Evolutionary conservation across 2,888 invertebrate genomes (phyloP), one percentile per base, ranked within the genome.

Genomic region (Ennomos erosarius): DNA sequence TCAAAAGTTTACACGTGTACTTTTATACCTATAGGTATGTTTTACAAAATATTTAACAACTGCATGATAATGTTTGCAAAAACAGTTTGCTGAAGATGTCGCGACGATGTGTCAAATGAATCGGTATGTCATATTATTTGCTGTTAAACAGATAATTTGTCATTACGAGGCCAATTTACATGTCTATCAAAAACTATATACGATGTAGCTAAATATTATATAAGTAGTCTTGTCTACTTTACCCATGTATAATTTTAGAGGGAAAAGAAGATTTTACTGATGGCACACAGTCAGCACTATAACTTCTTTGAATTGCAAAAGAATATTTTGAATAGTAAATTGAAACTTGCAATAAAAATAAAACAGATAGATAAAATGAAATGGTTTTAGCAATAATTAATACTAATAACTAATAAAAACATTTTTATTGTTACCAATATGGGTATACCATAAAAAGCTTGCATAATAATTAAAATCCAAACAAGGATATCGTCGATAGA

Each of bases 1-100:
- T 38, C 16, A 40, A 26, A 42, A 26, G 10, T 4, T 26, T 26
- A 47, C 47, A 39, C 39, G 37, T 48, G 45, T 51, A 55, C 47
- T 51, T 35, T 38, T 46, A 45, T 50, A 59, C 16, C 44, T 12
- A 53, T 57, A 40, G 5, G 36, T 51, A 54, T 46, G 48, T n/a
- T n/a, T n/a, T 51, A 57, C 26, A 60, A 72, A 71, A 72, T 64
- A 70, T 79, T 78, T 79, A 70, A 75, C 74, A 75, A 79, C 75
- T 74, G 71, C 71, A 76, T 59, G 67, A 74, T 46, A 74, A 71
- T 85, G 73, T 88, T 88, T 88, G 82, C 79, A 44, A 55, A 66
- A 58, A 73, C 66, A 75, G 84, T 87, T 85, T 84, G 82, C 81
- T 74, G 76, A 79, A 85, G 84, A 84, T 75, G 63, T 86, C 76